phyloP scores from a whole-genome alignment of 1,140 invertebrate species.

The Cecropterus lyciades region DNA sequence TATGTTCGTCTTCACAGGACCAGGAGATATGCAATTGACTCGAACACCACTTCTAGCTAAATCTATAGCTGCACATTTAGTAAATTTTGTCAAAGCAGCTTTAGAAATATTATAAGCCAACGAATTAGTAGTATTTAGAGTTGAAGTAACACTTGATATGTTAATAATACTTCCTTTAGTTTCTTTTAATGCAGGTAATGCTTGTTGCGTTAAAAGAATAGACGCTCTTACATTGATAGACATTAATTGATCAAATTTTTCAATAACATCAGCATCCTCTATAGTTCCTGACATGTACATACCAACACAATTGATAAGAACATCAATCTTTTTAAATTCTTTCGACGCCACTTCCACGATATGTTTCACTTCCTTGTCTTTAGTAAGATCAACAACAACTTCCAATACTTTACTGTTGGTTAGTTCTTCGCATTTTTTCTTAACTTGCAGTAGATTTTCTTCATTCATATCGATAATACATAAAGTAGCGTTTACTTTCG shows the following conservation, averaged over 20 bases:
- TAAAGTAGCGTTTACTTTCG: too few species aligned
- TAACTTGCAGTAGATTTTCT: too few species aligned
- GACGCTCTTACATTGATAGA: constrained; percentile 44
- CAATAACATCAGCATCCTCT: constrained; percentile 38
- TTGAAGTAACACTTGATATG: constrained; percentile 40
- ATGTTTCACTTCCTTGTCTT: too few species aligned
- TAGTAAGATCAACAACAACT: too few species aligned
- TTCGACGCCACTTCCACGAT: too few species aligned
- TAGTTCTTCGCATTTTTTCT: too few species aligned
- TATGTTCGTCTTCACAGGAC: constrained; percentile 45
- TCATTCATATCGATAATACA: too few species aligned
- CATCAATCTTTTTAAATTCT: too few species aligned
- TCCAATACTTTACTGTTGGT: too few species aligned
- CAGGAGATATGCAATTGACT: constrained; percentile 49
- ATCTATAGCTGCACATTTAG: constrained; percentile 45
- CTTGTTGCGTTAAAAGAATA: constrained; percentile 37
- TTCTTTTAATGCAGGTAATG: constrained; percentile 29
- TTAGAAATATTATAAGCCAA: constrained; percentile 40
- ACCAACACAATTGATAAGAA: constrained; percentile 47
- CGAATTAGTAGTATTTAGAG: not conserved
- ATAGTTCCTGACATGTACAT: constrained; percentile 26
- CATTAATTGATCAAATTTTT: constrained; percentile 41
- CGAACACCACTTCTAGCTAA: constrained; percentile 46
- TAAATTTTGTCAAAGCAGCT: constrained; percentile 44
- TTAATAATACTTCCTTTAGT: constrained; percentile 47